Conservation (phyloP, 1,140 invertebrate genomes). For the Drosophila ficusphila region DNA sequence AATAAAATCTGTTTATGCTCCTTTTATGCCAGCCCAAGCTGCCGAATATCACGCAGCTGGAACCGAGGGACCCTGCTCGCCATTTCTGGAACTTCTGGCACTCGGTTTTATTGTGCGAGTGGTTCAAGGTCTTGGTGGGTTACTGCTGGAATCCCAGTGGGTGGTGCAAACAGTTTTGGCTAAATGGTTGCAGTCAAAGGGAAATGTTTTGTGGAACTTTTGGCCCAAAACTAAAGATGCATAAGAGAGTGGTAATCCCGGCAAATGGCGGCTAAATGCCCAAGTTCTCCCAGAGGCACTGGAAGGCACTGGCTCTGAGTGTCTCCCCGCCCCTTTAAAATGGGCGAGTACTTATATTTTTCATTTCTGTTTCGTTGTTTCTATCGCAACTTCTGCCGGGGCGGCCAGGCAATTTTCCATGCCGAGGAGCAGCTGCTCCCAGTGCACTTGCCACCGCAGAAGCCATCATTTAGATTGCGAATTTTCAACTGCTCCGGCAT, state of each 20-base stretch:
- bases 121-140: slow-evolving; percentile 23
- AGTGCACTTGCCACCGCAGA: slow-evolving; percentile 36
- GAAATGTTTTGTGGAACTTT: slow-evolving; percentile 33
- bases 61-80: slow-evolving; percentile 2
- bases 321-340: slow-evolving; percentile 21
- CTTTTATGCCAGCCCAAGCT: slow-evolving; percentile 32
- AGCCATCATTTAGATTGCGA: slow-evolving; percentile 37
- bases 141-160: background rate
- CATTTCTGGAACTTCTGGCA: slow-evolving; percentile 20
- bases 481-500: slow-evolving; percentile 35
- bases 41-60: slow-evolving; percentile 39
- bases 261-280: slow-evolving; percentile 31
- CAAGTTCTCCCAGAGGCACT: slow-evolving; percentile 11
- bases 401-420: slow-evolving; percentile 25
- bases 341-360: slow-evolving; percentile 32
- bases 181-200: slow-evolving; percentile 41
- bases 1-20: slow-evolving; percentile 39
- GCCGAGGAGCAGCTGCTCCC: slow-evolving; percentile 20
- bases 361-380: slow-evolving; percentile 11
- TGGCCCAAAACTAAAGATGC: slow-evolving; percentile 39
- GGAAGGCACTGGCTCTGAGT: slow-evolving; percentile 3
- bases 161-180: slow-evolving; percentile 24
- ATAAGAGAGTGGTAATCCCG: slow-evolving; percentile 44
- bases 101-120: slow-evolving; percentile 37
- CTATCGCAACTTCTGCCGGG: slow-evolving; percentile 15